A percentile compares a stretch with the other conserved stretches of the same genome.
Conservation (phyloP, 2,888 invertebrate species). For the Aporophyla lueneburgensis region DNA sequence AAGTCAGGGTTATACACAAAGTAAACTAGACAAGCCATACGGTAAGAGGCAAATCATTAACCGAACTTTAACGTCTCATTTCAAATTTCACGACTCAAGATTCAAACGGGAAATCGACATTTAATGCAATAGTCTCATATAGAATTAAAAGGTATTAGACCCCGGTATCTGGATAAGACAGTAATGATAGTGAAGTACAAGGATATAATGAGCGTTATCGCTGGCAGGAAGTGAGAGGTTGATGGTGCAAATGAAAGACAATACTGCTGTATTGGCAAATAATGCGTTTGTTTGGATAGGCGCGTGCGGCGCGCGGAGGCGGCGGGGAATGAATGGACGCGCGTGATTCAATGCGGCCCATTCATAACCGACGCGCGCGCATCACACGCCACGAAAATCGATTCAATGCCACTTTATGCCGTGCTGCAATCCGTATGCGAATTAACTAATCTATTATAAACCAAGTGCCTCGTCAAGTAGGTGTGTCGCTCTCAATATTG, state of each 20-base stretch:
- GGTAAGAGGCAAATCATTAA: slow-evolving; percentile 70
- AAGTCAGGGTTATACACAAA: slow-evolving; percentile 71
- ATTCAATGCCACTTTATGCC: slow-evolving; percentile 75
- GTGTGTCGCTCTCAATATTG: slow-evolving; percentile 23
- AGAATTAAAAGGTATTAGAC: slow-evolving; percentile 64
- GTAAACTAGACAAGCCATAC: slow-evolving; percentile 40
- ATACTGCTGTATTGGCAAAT: slow-evolving; percentile 79
- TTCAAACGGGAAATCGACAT: slow-evolving; percentile 71
- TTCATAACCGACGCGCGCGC: slow-evolving; percentile 82
- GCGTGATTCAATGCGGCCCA: slow-evolving; percentile 87
- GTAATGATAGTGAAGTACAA: slow-evolving; percentile 66
- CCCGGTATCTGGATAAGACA: slow-evolving; percentile 48
- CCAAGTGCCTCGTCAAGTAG: slow-evolving; percentile 41
- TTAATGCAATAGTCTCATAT: slow-evolving; percentile 60
- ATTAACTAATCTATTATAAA: slow-evolving; percentile 57
- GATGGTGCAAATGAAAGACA: slow-evolving; percentile 84
- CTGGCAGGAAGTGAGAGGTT: slow-evolving; percentile 86
- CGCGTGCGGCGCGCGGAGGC: slow-evolving; percentile 85
- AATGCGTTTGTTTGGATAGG: slow-evolving; percentile 80
- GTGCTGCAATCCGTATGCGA: slow-evolving; percentile 67
- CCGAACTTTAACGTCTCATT: slow-evolving; percentile 76
- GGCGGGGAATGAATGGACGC: slow-evolving; percentile 84
- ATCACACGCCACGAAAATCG: slow-evolving; percentile 74
- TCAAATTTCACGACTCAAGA: slow-evolving; percentile 81
- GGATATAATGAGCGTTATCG: slow-evolving; percentile 70